Evolutionary conservation across 1,140 invertebrate genomes (phyloP).

Genomic region (Drosophila rhopaloa): DNA sequence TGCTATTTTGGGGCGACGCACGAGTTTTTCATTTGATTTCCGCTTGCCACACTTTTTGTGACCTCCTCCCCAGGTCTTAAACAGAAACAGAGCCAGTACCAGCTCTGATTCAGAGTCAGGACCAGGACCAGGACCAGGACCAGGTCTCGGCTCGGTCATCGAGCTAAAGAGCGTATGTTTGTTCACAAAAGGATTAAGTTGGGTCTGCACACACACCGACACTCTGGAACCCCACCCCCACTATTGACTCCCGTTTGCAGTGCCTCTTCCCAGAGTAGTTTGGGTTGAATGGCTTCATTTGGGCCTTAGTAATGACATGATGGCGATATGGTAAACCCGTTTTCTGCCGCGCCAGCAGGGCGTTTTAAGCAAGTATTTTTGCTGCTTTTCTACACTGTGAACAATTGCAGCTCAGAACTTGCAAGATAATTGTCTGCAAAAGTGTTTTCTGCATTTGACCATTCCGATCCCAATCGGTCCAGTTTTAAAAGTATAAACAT

Average conservation of each 20-base stretch:
- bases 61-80: slow-evolving; percentile 22
- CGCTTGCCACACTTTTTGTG: slow-evolving; percentile 70
- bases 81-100: slow-evolving; percentile 12
- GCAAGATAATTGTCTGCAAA: too few species aligned
- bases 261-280: slow-evolving; percentile 18
- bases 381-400: slow-evolving; percentile 23
- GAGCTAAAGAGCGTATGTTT: slow-evolving; percentile 64
- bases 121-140: slow-evolving; percentile 10
- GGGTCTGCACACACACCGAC: slow-evolving; percentile 18
- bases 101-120: neutral
- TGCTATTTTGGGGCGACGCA: slow-evolving; percentile 39
- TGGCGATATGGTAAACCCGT: slow-evolving; percentile 10
- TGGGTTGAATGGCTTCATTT: slow-evolving; percentile 68
- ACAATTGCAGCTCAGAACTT: neutral
- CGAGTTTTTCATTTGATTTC: slow-evolving; percentile 79
- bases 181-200: slow-evolving; percentile 77
- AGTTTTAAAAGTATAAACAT: too few species aligned
- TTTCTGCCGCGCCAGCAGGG: slow-evolving; percentile 15
- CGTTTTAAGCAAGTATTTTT: slow-evolving; percentile 27
- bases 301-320: slow-evolving; percentile 52
- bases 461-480: too few species aligned
- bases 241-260: slow-evolving; percentile 1
- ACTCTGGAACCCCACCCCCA: neutral
- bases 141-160: slow-evolving; percentile 13
- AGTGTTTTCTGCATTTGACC: too few species aligned